A percentile compares a stretch with the other conserved stretches of the same genome.
These are phyloP conservation scores for Microplitis demolitor DNA, from an alignment of 1,140 invertebrate genomes.

Conservation along the genomic window DNA sequence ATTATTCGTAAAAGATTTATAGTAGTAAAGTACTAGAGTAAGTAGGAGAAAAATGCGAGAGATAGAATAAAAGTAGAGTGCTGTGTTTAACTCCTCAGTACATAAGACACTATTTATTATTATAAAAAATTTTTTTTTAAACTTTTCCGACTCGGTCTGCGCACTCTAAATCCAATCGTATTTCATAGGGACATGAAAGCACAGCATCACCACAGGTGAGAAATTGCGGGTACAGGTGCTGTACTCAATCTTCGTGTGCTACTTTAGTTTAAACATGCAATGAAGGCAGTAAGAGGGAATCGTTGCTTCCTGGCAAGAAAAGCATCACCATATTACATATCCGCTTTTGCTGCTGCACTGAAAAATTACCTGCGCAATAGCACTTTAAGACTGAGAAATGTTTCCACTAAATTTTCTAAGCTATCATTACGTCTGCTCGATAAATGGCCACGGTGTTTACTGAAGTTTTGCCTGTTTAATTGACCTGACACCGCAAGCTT, in stretches of 20 bases:
- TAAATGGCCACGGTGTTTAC: not conserved
- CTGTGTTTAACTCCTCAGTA: constrained; percentile 20
- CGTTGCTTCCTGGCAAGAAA: not conserved
- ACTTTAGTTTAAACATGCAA: not conserved
- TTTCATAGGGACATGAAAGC: constrained; percentile 20
- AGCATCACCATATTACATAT: not conserved
- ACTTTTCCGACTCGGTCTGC: not conserved
- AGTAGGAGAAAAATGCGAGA: not conserved
- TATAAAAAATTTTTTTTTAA: too few species aligned
- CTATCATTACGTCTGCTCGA: constrained; percentile 14
- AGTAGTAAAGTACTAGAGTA: not conserved
- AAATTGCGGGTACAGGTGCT: constrained; percentile 23
- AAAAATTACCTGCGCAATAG: not conserved
- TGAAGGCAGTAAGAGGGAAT: not conserved
- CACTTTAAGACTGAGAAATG: not conserved
- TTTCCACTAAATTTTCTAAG: not conserved
- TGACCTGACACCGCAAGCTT: not conserved
- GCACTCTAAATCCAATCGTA: constrained; percentile 22
- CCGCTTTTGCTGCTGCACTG: not conserved
- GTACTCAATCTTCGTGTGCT: constrained; percentile 28
- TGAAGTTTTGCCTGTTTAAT: not conserved
- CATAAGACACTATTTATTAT: not conserved
- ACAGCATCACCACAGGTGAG: constrained; percentile 25
- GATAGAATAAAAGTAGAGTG: not conserved
- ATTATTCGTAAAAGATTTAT: constrained; percentile 10